A percentile compares a stretch with the other conserved stretches of the same genome.
Conservation (phyloP, 2,113 vertebrate genomes). For the Papio anubis region DNA sequence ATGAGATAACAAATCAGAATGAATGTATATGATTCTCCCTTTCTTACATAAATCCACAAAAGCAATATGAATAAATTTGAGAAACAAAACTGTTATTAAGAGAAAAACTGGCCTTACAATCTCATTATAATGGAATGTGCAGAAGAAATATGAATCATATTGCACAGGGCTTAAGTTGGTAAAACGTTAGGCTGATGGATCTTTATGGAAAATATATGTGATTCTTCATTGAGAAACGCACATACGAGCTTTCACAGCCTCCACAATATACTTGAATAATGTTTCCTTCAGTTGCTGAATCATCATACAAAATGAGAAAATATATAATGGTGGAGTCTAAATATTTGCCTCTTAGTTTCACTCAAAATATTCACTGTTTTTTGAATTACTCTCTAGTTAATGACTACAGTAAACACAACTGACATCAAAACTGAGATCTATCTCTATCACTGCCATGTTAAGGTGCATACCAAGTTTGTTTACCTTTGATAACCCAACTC, state of each 20-base stretch:
- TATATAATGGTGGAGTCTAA: background rate
- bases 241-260: background rate
- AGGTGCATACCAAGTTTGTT: conserved; percentile 38
- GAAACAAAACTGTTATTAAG: conserved; percentile 38
- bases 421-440: background rate
- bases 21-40: background rate
- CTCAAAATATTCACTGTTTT: conserved; percentile 32
- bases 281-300: conserved; percentile 21
- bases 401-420: background rate
- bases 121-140: background rate
- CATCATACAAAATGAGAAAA: background rate
- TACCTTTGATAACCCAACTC: conserved; percentile 11
- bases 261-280: conserved; percentile 43
- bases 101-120: conserved; percentile 6
- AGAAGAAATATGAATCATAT: conserved; percentile 29
- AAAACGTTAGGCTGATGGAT: background rate
- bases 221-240: conserved; percentile 26
- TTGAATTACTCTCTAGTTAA: conserved; percentile 27
- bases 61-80: conserved; percentile 4
- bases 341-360: conserved; percentile 26
- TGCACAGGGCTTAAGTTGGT: background rate
- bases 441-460: background rate
- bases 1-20: background rate
- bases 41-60: conserved; percentile 7
- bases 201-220: conserved; percentile 31